These are phyloP conservation scores for Myripristis murdjan DNA, from an alignment of 2,797 vertebrate species.

Conservation along the genomic window DNA sequence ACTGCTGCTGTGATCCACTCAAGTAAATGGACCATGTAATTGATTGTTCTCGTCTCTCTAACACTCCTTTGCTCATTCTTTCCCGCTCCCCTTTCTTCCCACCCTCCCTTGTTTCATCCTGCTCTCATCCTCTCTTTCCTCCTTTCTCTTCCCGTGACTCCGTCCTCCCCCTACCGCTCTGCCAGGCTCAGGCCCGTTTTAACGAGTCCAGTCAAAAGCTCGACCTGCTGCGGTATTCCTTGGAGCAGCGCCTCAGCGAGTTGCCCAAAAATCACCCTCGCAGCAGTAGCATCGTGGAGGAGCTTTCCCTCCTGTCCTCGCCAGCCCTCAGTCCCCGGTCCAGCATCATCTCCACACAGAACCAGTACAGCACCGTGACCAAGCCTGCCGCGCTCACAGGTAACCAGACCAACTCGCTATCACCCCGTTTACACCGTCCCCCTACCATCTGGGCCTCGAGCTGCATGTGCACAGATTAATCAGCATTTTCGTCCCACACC, in stretches of 20 bases:
- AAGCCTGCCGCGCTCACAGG: constrained; percentile 97
- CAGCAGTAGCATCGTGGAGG: constrained; percentile 95
- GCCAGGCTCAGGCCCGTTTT: constrained; percentile 94
- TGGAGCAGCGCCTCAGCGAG: constrained; percentile 95
- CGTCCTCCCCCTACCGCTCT: constrained; percentile 6
- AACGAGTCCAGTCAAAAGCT: constrained; percentile 97
- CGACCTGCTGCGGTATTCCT: constrained; percentile 94
- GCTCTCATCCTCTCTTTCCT: neutral
- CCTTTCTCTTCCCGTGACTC: constrained; percentile 23
- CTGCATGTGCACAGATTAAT: no score
- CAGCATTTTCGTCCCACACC: no score
- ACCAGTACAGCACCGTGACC: constrained; percentile 95
- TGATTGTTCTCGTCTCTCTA: constrained; percentile 11
- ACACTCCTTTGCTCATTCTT: neutral
- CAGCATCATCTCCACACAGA: constrained; percentile 94
- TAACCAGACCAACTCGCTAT: constrained; percentile 49
- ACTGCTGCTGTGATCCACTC: constrained; percentile 5
- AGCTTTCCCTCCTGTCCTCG: constrained; percentile 92
- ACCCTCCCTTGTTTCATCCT: neutral
- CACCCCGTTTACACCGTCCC: no score
- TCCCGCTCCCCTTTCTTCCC: neutral
- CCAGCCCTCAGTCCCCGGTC: constrained; percentile 93
- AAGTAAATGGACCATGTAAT: constrained; percentile 37
- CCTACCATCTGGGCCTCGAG: no score
- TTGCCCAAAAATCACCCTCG: constrained; percentile 97